Evolutionary conservation across 2,888 invertebrate genomes (phyloP).

Genomic region (Platypus cylindrus): DNA sequence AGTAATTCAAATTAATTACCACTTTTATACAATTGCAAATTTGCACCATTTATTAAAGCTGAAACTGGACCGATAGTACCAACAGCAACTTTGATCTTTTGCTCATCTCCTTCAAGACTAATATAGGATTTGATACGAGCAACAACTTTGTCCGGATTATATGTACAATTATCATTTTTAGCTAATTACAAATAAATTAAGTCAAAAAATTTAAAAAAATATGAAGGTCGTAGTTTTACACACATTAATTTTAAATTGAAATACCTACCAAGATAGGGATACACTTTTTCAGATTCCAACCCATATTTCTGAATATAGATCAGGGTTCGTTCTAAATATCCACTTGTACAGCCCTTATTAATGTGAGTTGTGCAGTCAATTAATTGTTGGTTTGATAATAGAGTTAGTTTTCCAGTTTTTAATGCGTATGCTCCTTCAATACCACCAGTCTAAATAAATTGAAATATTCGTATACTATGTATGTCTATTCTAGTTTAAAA

Average conservation of each 20-base stretch:
- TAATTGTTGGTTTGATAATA: slow-evolving; percentile 15
- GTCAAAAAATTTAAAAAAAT: not conserved
- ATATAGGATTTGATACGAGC: not conserved
- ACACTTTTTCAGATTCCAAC: slow-evolving; percentile 13
- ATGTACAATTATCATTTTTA: not conserved
- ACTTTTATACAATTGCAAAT: no score
- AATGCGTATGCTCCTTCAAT: slow-evolving; percentile 12
- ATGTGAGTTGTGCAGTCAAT: slow-evolving; percentile 13
- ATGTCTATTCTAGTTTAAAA: no score
- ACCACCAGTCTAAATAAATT: slow-evolving; percentile 12
- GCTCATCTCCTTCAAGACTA: not conserved
- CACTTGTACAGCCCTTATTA: slow-evolving; percentile 13
- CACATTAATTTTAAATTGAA: not conserved
- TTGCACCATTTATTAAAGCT: not conserved
- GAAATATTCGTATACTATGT: no score
- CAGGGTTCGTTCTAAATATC: slow-evolving; percentile 9
- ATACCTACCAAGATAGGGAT: slow-evolving; percentile 14
- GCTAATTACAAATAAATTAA: slow-evolving; percentile 1
- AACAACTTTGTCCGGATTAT: not conserved
- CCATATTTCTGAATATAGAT: slow-evolving; percentile 15
- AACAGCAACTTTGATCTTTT: not conserved
- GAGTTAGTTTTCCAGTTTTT: slow-evolving; percentile 10
- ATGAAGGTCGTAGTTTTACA: not conserved
- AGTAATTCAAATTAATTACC: no score
- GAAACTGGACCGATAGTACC: slow-evolving; percentile 4